Evolutionary conservation across 2,113 vertebrate species (phyloP).

Genomic region (Ifrita kowaldi): DNA sequence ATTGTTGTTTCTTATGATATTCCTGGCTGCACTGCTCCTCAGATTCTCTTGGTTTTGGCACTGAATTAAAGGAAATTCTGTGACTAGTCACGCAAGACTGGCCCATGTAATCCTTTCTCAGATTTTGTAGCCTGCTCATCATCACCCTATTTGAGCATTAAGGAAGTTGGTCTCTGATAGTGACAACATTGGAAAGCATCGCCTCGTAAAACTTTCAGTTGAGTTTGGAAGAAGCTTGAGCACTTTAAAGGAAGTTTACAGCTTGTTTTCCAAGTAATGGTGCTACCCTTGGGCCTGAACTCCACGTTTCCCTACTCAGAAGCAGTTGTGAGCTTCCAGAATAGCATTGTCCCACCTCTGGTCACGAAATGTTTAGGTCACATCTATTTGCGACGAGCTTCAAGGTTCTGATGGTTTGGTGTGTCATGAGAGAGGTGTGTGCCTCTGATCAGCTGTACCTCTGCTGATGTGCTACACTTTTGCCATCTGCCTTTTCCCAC

Average conservation of each 20-base stretch:
- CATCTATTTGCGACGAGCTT: background rate
- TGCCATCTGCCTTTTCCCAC: background rate
- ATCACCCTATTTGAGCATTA: background rate
- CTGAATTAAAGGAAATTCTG: background rate
- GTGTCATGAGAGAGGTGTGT: background rate
- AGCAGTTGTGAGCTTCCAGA: background rate
- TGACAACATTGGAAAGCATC: background rate
- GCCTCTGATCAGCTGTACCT: background rate
- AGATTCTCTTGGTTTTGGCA: background rate
- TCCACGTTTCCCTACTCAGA: fast-evolving
- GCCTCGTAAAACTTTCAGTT: background rate
- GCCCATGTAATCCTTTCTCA: background rate
- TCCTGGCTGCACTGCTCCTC: background rate
- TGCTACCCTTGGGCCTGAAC: background rate
- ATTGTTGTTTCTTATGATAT: background rate
- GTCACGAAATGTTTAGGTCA: background rate
- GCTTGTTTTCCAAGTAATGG: background rate
- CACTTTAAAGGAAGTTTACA: background rate
- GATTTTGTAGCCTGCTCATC: background rate
- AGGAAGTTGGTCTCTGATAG: background rate
- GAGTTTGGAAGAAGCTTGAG: background rate
- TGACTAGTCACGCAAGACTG: background rate
- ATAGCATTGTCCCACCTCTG: background rate
- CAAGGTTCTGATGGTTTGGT: background rate
- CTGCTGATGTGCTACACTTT: background rate